Evolutionary conservation across 2,113 vertebrate genomes (phyloP).

Genomic region (Sinocyclocheilus grahami): DNA sequence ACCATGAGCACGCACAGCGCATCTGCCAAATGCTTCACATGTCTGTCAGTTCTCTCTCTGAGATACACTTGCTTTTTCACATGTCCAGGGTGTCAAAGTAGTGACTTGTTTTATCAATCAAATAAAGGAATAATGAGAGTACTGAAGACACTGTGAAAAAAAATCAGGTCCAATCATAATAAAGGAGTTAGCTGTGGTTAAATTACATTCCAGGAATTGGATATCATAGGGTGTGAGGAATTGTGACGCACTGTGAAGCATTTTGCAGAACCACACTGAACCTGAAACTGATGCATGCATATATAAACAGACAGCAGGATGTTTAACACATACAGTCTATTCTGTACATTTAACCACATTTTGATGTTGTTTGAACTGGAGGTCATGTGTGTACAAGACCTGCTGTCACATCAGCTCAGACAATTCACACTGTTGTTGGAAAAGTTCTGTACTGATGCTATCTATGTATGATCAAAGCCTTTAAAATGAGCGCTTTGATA

Average conservation of each 20-base stretch:
- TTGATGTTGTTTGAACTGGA: background rate
- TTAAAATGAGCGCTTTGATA: background rate
- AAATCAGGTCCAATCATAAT: background rate
- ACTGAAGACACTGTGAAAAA: background rate
- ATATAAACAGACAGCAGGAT: background rate
- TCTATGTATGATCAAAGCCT: background rate
- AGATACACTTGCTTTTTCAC: background rate
- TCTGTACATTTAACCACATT: background rate
- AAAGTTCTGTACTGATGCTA: background rate
- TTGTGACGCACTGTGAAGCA: background rate
- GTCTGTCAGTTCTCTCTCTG: background rate
- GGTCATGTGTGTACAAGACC: background rate
- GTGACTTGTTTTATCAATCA: background rate
- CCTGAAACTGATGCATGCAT: background rate
- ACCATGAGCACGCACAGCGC: background rate
- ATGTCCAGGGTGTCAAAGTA: background rate
- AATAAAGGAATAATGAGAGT: background rate
- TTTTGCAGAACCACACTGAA: background rate
- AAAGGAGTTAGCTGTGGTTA: background rate
- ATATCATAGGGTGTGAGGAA: background rate
- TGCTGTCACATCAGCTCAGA: background rate
- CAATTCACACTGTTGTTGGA: background rate
- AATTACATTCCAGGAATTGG: background rate
- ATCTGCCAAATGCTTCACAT: conserved; percentile 8
- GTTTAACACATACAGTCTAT: background rate